Evolutionary conservation across 2,113 vertebrate genomes (phyloP), one percentile per base, ranked within the genome.

Genomic region (Pseudorectes ferrugineus): DNA sequence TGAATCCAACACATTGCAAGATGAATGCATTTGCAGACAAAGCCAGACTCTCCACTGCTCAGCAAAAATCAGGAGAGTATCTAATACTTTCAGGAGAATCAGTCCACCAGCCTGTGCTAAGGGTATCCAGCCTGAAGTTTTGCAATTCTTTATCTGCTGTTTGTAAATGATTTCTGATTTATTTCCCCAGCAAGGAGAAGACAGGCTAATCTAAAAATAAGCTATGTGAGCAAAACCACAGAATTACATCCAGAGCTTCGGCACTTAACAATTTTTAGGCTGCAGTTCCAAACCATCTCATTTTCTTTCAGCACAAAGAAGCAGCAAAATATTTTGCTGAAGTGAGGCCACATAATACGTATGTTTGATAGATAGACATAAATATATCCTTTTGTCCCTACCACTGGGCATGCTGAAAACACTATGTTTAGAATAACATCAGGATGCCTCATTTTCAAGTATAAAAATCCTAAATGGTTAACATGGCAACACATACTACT

Each of bases 181-280:
- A 91, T 90, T 93, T 93, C 55, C 40, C 28, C 63, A 92, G 33
- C 3, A 3, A 82, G 58, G 62, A 91, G 76, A 95, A 92, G 58
- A 93, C 67, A 95, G 43, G 36, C 46, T 75, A 74, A 95, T 48
- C 95, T 90, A 95, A 96, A 96, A 96, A 93, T 94, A 96, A 80
- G 46, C 61, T 83, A 36, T 63, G 71, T 63, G 78, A 96, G 86
- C 89, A 96, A 95, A 96, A 82, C 89, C 92, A 88, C 89, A 96
- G 75, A 93, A 80, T 77, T 80, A 45, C 82, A 93, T 71, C 93
- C 5, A 10, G 75, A 92, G 63, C 66, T 70, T 82, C 0, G 0
- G 66, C 68, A 85, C 59, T 80, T 88, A 63, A 92, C 54, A 89
- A 74, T 68, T 94, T 92, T 92, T 42, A 88, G 51, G 67, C 62